Conservation (phyloP, 2,888 invertebrate species). For the Zhengitettix transpicula region DNA sequence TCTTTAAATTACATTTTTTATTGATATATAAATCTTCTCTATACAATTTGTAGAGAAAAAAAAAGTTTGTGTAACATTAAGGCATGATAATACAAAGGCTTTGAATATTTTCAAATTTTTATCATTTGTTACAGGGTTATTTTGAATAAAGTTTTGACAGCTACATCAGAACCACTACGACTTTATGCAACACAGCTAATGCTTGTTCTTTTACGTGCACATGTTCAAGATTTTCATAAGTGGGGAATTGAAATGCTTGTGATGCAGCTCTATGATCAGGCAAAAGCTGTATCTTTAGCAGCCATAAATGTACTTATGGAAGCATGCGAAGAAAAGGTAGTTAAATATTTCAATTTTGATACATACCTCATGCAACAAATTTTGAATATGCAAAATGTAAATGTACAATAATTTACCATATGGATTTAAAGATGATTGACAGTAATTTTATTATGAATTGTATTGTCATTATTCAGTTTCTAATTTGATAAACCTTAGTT, state of each 20-base stretch:
- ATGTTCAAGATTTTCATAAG: slow-evolving; percentile 46
- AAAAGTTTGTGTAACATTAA: no score
- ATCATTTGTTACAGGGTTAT: slow-evolving; percentile 27
- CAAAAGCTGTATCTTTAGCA: slow-evolving; percentile 58
- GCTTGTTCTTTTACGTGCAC: slow-evolving; percentile 65
- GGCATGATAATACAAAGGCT: background rate
- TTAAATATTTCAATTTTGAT: background rate
- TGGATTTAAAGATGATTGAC: no score
- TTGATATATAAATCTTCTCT: no score
- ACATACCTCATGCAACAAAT: background rate
- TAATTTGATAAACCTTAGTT: no score
- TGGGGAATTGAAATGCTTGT: slow-evolving; percentile 82
- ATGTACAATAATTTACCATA: no score
- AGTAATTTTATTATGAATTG: no score
- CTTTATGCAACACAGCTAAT: slow-evolving; percentile 86
- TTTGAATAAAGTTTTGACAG: slow-evolving; percentile 32
- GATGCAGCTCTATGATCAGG: slow-evolving; percentile 69
- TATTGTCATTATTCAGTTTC: no score
- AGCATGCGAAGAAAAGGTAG: slow-evolving; percentile 73
- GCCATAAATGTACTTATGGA: slow-evolving; percentile 77
- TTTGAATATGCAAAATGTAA: no score
- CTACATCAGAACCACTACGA: slow-evolving; percentile 36
- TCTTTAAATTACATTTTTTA: no score
- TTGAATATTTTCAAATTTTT: background rate
- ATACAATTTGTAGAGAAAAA: no score